These are phyloP conservation scores for Oxygymnocypris stewartii DNA, from an alignment of 2,113 vertebrate genomes.

Conservation along the genomic window DNA sequence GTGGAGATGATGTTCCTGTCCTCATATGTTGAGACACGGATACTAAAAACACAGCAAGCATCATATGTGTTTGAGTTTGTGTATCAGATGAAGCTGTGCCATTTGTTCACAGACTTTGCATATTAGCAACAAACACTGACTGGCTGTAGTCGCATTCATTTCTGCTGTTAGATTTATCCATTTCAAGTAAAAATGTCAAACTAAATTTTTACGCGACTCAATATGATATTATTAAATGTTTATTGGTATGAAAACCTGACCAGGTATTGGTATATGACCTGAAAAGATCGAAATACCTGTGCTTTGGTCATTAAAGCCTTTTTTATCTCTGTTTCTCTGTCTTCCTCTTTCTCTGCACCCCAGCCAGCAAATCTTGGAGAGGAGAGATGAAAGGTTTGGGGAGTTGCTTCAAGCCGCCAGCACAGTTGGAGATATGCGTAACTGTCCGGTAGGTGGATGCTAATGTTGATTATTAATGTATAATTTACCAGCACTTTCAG, in stretches of 20 bases:
- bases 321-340: not conserved
- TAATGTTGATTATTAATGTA: not conserved
- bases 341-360: slow-evolving; percentile 19
- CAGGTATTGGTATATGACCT: not conserved
- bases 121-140: too few species aligned
- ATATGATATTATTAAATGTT: not conserved
- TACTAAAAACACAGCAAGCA: too few species aligned
- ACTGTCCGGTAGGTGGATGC: slow-evolving; percentile 86
- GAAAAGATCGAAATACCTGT: not conserved
- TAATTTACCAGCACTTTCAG: not conserved
- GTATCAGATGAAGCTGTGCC: too few species aligned
- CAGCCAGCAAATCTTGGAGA: slow-evolving; percentile 88
- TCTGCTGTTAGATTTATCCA: too few species aligned
- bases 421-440: slow-evolving; percentile 89
- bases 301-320: not conserved
- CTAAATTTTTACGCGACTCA: too few species aligned
- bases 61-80: too few species aligned
- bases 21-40: too few species aligned
- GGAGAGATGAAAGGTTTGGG: slow-evolving; percentile 85
- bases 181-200: too few species aligned
- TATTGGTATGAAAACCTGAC: not conserved
- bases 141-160: too few species aligned
- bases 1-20: too few species aligned
- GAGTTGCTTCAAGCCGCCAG: slow-evolving; percentile 91
- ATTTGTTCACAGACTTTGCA: too few species aligned